Evolutionary conservation across 2,888 invertebrate species (phyloP).

Genomic region (Trypoxylon attenuatum): DNA sequence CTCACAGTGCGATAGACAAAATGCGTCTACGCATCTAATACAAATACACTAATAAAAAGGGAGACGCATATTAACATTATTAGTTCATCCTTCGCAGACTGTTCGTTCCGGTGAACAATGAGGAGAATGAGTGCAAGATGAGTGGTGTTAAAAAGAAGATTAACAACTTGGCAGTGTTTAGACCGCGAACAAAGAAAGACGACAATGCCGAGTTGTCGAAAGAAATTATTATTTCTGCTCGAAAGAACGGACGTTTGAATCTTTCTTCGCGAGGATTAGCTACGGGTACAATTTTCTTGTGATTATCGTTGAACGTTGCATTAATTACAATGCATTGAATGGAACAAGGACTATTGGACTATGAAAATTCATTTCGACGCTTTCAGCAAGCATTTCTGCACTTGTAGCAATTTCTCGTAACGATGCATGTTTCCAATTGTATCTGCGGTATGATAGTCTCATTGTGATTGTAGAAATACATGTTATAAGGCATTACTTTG

Average conservation of each 20-base stretch:
- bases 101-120: conserved; percentile 29
- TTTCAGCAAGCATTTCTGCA: conserved; percentile 15
- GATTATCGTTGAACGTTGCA: neutral
- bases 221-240: conserved; percentile 85
- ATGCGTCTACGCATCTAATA: neutral
- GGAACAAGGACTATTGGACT: too few species aligned
- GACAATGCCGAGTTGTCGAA: conserved; percentile 82
- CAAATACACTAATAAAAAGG: neutral
- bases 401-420: conserved; percentile 13
- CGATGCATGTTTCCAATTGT: neutral
- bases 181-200: conserved; percentile 83
- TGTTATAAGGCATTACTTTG: too few species aligned
- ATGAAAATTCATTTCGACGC: conserved; percentile 12
- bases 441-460: too few species aligned
- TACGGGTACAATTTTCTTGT: too few species aligned
- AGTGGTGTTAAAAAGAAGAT: conserved; percentile 50
- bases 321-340: too few species aligned
- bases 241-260: conserved; percentile 87
- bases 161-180: conserved; percentile 78
- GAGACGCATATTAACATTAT: conserved; percentile 10
- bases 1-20: neutral
- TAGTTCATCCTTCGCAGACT: conserved; percentile 13
- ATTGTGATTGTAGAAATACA: too few species aligned
- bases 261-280: conserved; percentile 85
- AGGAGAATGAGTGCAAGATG: conserved; percentile 30